Percentiles rank a stretch among this genome's conserved stretches.
These are phyloP conservation scores for Chascanopsetta lugubris DNA, from an alignment of 2,113 vertebrate genomes.

Conservation along the genomic window DNA sequence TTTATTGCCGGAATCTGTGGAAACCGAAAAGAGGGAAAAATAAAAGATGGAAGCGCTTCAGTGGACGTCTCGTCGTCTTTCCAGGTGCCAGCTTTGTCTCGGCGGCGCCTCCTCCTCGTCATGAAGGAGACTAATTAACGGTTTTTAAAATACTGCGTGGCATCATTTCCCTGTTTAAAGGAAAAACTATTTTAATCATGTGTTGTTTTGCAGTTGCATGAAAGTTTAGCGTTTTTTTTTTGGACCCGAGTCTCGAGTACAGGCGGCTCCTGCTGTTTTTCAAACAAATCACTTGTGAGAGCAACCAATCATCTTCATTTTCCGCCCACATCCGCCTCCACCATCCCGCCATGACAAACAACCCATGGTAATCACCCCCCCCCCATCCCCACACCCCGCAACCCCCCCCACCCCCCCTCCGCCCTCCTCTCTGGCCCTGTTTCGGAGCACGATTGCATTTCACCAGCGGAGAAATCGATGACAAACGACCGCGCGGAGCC, in stretches of 20 bases:
- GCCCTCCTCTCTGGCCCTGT: too few species aligned
- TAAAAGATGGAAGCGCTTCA: slow-evolving; percentile 49
- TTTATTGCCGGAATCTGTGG: slow-evolving; percentile 47
- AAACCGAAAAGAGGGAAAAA: slow-evolving; percentile 22
- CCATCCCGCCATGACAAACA: slow-evolving; percentile 58
- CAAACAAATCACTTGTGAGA: slow-evolving; percentile 69
- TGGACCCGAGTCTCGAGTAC: slow-evolving; percentile 43
- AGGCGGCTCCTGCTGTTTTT: slow-evolving; percentile 47
- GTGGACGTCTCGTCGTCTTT: slow-evolving; percentile 42
- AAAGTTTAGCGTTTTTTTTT: slow-evolving; percentile 28
- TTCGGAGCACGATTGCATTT: slow-evolving; percentile 64
- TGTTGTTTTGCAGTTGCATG: slow-evolving; percentile 20
- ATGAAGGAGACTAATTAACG: slow-evolving; percentile 35
- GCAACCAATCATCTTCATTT: slow-evolving; percentile 63
- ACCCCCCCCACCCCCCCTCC: too few species aligned
- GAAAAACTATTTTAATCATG: slow-evolving; percentile 12
- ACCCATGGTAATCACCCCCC: slow-evolving; percentile 61
- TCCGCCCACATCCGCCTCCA: slow-evolving; percentile 46
- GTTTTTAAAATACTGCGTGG: slow-evolving; percentile 18
- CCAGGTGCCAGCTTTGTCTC: slow-evolving; percentile 44
- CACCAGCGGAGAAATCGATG: slow-evolving; percentile 57
- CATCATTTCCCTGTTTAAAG: slow-evolving; percentile 14
- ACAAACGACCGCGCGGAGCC: slow-evolving; percentile 57
- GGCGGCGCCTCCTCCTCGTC: slow-evolving; percentile 23
- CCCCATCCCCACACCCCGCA: too few species aligned